A percentile compares a stretch with the other conserved stretches of the same genome.
These are phyloP conservation scores for Adelphocoris suturalis DNA, from an alignment of 2,888 invertebrate species.

Conservation along the genomic window DNA sequence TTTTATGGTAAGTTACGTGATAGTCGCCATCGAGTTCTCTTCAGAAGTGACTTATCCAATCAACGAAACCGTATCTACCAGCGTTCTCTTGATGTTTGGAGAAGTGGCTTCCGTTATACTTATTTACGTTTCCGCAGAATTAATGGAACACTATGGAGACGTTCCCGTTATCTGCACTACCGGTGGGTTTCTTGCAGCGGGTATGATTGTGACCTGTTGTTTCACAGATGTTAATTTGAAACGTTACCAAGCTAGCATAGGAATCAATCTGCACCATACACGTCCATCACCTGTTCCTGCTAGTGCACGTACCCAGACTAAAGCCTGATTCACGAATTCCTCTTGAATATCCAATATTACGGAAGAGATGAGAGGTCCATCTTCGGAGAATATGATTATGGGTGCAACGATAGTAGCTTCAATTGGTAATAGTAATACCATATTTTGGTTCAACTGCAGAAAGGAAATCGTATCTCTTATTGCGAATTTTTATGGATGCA, in stretches of 20 bases:
- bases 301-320: too few species aligned
- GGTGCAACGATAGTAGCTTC: too few species aligned
- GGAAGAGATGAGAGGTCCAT: too few species aligned
- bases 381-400: too few species aligned
- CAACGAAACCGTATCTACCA: constrained; percentile 77
- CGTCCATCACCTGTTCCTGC: neutral
- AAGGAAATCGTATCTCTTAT: too few species aligned
- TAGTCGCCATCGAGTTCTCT: constrained; percentile 77
- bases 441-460: too few species aligned
- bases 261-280: neutral
- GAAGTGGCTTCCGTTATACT: constrained; percentile 72
- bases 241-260: neutral
- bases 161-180: neutral
- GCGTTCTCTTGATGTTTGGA: constrained; percentile 76
- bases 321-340: too few species aligned
- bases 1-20: constrained; percentile 77
- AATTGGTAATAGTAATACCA: too few species aligned
- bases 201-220: neutral
- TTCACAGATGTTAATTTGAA: neutral
- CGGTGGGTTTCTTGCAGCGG: neutral
- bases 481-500: too few species aligned
- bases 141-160: neutral
- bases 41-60: constrained; percentile 77
- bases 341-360: too few species aligned
- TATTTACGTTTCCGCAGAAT: neutral